phyloP scores from a whole-genome alignment of 2,888 invertebrate species.

The Doris montereyensis region DNA sequence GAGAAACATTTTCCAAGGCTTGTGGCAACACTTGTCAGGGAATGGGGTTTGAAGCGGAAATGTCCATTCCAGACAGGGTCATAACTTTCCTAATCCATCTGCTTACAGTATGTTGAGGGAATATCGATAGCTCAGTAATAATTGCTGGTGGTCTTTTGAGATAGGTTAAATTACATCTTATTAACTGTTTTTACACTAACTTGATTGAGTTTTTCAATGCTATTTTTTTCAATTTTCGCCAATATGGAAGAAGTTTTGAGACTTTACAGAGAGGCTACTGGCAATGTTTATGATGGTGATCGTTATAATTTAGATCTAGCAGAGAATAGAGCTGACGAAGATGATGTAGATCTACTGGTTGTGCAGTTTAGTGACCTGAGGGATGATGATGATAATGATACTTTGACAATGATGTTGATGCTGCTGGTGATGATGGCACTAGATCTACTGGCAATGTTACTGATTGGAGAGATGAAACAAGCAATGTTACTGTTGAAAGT shows the following conservation, averaged over 20 bases:
- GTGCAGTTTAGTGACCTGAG: neutral
- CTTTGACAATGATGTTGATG: neutral
- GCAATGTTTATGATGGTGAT: neutral
- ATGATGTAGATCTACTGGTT: neutral
- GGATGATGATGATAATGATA: neutral
- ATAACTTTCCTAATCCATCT: no score
- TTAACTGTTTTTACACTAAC: no score
- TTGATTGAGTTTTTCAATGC: no score
- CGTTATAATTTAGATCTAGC: neutral
- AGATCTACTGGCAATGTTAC: no score
- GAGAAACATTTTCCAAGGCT: no score
- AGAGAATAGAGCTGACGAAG: neutral
- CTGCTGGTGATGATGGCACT: neutral
- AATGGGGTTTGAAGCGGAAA: no score
- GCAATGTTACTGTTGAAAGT: neutral
- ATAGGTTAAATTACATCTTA: no score
- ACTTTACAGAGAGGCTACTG: neutral
- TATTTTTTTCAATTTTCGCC: neutral
- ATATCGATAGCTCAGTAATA: no score
- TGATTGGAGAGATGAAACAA: neutral
- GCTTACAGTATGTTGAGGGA: no score
- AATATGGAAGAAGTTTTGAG: neutral
- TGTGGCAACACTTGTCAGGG: no score
- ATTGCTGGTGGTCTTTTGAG: no score
- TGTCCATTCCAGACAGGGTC: no score